These are phyloP conservation scores for Beris chalybata DNA, from an alignment of 2,888 invertebrate genomes.

Conservation along the genomic window DNA sequence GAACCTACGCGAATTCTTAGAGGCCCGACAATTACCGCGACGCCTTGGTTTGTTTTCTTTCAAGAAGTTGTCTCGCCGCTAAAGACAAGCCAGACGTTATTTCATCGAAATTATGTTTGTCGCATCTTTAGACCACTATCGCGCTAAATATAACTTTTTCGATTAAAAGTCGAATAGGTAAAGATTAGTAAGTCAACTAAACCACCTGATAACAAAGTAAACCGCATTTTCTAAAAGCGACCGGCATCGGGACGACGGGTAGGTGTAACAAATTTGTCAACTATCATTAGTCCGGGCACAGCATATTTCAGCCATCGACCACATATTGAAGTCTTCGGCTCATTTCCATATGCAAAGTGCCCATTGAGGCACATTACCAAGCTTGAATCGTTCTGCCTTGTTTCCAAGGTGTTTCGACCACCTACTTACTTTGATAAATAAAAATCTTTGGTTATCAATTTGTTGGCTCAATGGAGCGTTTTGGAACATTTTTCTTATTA, in stretches of 20 bases:
- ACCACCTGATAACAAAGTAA: no score
- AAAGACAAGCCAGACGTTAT: no score
- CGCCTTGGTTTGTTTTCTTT: no score
- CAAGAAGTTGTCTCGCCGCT: no score
- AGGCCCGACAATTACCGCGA: no score
- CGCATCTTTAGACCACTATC: no score
- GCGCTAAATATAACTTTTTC: no score
- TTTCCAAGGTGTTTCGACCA: slow-evolving; percentile 19
- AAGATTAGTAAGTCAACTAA: no score
- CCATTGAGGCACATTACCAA: not conserved
- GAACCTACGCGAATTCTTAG: slow-evolving; percentile 2
- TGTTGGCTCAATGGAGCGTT: slow-evolving; percentile 19
- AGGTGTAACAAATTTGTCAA: slow-evolving; percentile 33
- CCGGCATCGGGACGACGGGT: not conserved
- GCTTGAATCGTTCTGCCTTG: not conserved
- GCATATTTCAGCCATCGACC: slow-evolving; percentile 21
- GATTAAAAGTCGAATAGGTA: no score
- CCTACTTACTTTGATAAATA: slow-evolving; percentile 34
- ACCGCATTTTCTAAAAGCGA: not conserved
- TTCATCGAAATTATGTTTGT: no score
- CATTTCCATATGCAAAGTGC: slow-evolving; percentile 24
- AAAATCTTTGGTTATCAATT: slow-evolving; percentile 29
- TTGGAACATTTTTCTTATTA: slow-evolving; percentile 1
- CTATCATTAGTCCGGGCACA: slow-evolving; percentile 26
- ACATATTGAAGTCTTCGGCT: slow-evolving; percentile 2